Evolutionary conservation across 2,113 vertebrate species (phyloP).

Genomic region (Illadopsis cleaveri): DNA sequence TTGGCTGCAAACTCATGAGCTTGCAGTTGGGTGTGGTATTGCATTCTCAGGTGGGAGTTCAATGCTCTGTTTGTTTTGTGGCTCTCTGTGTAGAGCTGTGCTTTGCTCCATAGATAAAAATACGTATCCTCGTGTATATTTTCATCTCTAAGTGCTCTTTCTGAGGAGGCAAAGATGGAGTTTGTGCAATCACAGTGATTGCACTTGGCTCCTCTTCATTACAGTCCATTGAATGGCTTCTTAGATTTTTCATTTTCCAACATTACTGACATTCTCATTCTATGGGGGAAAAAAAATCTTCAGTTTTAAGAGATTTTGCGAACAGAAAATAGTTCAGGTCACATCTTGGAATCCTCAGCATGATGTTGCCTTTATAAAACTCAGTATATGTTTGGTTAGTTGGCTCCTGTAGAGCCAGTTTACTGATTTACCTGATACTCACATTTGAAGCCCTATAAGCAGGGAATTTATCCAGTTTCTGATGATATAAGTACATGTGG

Average conservation of each 20-base stretch:
- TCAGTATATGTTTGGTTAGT: background rate
- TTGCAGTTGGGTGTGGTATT: background rate
- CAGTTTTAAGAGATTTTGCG: background rate
- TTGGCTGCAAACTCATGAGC: background rate
- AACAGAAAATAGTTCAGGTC: background rate
- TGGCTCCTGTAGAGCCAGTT: background rate
- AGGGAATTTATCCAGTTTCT: background rate
- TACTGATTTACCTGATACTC: background rate
- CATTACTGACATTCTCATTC: background rate
- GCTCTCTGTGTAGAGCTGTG: background rate
- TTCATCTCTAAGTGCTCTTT: background rate
- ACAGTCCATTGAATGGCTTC: background rate
- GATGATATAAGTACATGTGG: background rate
- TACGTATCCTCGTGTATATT: background rate
- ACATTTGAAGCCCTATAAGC: background rate
- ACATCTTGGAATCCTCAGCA: background rate
- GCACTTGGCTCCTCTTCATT: slow-evolving; percentile 25
- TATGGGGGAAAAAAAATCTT: background rate
- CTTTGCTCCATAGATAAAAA: background rate
- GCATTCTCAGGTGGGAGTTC: background rate
- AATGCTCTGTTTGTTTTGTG: background rate
- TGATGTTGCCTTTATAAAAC: background rate
- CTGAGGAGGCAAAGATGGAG: background rate
- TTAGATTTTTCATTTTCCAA: background rate
- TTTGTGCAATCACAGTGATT: slow-evolving; percentile 21